phyloP scores from a whole-genome alignment of 2,888 invertebrate genomes.

The Watsonalla binaria region DNA sequence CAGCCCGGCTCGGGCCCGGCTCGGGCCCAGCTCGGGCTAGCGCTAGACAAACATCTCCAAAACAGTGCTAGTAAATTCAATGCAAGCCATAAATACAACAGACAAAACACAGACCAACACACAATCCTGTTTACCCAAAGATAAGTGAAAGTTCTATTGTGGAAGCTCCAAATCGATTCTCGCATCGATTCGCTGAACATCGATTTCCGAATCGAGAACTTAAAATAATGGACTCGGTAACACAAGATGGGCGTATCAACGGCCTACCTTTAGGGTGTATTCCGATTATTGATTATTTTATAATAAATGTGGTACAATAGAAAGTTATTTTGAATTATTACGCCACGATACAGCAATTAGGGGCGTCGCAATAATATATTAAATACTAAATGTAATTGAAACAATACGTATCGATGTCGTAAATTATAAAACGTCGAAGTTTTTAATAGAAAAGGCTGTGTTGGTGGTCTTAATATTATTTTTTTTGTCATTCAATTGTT shows the following conservation, averaged over 20 bases:
- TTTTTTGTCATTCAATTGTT: constrained; percentile 46
- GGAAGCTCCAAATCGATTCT: constrained; percentile 18
- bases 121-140: constrained; percentile 7
- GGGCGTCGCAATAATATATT: constrained; percentile 60
- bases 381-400: constrained; percentile 72
- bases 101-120: background rate
- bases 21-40: no score
- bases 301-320: constrained; percentile 60
- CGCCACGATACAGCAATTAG: constrained; percentile 65
- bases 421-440: constrained; percentile 53
- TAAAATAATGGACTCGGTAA: constrained; percentile 49
- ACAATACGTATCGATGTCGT: constrained; percentile 61
- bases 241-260: constrained; percentile 61
- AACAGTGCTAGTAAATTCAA: no score
- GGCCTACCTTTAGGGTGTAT: constrained; percentile 49
- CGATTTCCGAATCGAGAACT: constrained; percentile 42
- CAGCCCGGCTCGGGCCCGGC: no score
- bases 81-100: no score
- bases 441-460: constrained; percentile 55
- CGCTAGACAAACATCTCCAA: no score
- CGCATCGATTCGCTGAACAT: constrained; percentile 26
- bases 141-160: constrained; percentile 25
- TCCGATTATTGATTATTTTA: constrained; percentile 59
- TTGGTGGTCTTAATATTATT: constrained; percentile 57
- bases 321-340: constrained; percentile 57